These are phyloP conservation scores for Stomorhina lunata DNA, from an alignment of 2,888 invertebrate genomes.

Conservation along the genomic window DNA sequence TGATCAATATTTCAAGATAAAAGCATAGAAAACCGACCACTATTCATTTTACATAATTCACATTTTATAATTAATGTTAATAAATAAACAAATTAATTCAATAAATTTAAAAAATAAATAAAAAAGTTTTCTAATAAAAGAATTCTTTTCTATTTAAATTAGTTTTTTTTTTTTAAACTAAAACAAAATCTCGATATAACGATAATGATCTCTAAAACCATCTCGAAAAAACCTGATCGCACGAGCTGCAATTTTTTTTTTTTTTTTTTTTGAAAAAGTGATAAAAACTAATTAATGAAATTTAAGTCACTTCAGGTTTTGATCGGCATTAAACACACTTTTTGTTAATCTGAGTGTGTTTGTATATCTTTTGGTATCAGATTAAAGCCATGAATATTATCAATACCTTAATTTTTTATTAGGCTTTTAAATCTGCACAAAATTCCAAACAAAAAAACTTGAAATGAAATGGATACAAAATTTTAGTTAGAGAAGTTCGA, in stretches of 20 bases:
- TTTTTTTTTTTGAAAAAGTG: slow-evolving; percentile 15
- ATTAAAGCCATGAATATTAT: neutral
- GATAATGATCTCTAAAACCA: neutral
- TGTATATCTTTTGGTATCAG: neutral
- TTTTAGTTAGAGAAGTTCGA: neutral
- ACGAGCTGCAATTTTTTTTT: neutral
- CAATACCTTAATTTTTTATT: neutral
- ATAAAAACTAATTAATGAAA: slow-evolving; percentile 59
- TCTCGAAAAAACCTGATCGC: neutral
- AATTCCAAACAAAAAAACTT: neutral
- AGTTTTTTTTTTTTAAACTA: too few species aligned
- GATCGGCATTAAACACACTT: neutral
- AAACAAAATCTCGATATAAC: neutral
- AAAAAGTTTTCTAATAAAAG: too few species aligned
- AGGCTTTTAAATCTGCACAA: neutral
- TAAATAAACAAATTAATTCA: too few species aligned
- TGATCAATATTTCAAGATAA: too few species aligned
- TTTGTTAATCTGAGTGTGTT: neutral
- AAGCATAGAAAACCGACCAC: too few species aligned
- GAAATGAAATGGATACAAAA: neutral
- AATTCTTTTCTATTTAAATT: too few species aligned
- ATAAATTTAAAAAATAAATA: too few species aligned
- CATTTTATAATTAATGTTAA: too few species aligned
- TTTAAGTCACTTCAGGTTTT: slow-evolving; percentile 46
- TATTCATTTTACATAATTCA: too few species aligned